Evolutionary conservation across 2,797 vertebrate genomes (phyloP), one percentile per base, ranked within the genome.

Genomic region (Myotis findleyi): DNA sequence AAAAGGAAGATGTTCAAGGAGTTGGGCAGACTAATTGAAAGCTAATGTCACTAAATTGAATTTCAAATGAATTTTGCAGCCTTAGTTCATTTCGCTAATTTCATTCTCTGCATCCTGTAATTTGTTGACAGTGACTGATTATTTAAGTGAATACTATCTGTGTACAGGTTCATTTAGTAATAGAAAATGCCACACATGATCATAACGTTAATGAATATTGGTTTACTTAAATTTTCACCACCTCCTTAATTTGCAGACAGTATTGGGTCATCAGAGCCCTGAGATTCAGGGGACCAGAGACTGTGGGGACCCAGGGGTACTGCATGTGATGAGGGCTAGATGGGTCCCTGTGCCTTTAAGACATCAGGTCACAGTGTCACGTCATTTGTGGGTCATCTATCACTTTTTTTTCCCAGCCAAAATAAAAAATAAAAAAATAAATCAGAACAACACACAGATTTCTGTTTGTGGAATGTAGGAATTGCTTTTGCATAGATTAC

Each of bases 121-220:
- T 98, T 98, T 97, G 97, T 95, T 96, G 97, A 97, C 95, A 97
- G 96, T 97, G 97, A 98, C 96, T 97, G 97, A 98, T 98, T 95
- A 96, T 94, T 98, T 97, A 97, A 97, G 97, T 97, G 97, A 98
- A 91, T 98, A 95, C 96, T 97, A 96, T 97, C 97, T 93, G 16
- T 93, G 97, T 96, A 89, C 89, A n/a, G 93, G 93, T 94, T 95
- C 94, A 82, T 68, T 97, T 92, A 81, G 95, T 77, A 73, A 97
- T 30, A 69, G 90, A 93, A 95, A 68, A 81, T 69, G 87, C 94
- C 96, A 85, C 80, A 9, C 55, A 71, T 20, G 76, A 96, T 95
- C 76, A 13, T 16, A 1, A 95, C 20, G 66, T 18, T 96, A 91
- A 95, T 83, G 93, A 97, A 94, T 57, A 82, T 30, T 3, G 21